Base-by-base conservation (phyloP, 2,797 vertebrate genomes). In the Clamator glandarius region DNA sequence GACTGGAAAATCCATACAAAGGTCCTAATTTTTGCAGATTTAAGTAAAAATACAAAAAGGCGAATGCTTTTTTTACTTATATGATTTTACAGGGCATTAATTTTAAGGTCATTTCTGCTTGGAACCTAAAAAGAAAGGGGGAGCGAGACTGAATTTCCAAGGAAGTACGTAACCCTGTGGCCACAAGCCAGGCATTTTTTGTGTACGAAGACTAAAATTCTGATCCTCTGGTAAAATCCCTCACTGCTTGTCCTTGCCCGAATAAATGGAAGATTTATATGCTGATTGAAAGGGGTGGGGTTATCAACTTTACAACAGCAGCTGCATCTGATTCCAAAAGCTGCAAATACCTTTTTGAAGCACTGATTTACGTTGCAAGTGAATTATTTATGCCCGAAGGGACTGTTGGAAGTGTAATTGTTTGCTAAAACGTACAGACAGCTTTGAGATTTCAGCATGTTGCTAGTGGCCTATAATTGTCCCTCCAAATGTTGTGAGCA, bases 271-370 rank as follows among this genome's bases (percentile, higher is more conserved):
- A 80, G 4, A 25, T 4, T 8, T n/a, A 6, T 11, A 18, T 15
- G 11, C 13, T 29, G n/a, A 54, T 0, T 26, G 4, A 68, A 87
- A 58, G 20, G 29, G 12, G 4, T 8, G 2, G 33, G 19, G 20
- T 15, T 58, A 15, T 39, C 21, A 66, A 3, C 21, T 16, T n/a
- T 50, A 33, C 7, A 26, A 26, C 5, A 58, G 13, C 28, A 24
- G 11, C 3, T 5, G 6, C n/a, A 8, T 1, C 0, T 1, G 1
- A 25, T 9, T 44, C 41, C 11, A 31, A 29, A 29, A 13, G 28
- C 18, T 29, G 23, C 8, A 44, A 44, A 14, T 15, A 48, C 8
- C 12, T 19, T 20, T 12, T 13, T 15, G 4, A 21, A 68, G 44
- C 13, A 16, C 11, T 8, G 2, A 18, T 36, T 20, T 69, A 12